phyloP scores from a whole-genome alignment of 2,113 vertebrate genomes.

The Hyperopisus bebe region DNA sequence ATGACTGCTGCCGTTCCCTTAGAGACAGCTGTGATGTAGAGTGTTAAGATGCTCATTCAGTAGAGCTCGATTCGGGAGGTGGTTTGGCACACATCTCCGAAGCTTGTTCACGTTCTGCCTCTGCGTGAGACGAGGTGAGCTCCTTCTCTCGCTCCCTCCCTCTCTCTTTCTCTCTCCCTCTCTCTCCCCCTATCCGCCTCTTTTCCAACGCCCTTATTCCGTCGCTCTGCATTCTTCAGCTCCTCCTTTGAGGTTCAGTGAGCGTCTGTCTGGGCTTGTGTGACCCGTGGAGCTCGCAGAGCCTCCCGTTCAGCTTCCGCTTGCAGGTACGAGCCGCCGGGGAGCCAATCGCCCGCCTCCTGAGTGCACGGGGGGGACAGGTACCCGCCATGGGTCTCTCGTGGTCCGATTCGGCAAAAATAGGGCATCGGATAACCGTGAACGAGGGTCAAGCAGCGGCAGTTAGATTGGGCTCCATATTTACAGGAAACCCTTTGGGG shows the following conservation, averaged over 20 bases:
- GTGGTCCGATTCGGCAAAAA: not conserved
- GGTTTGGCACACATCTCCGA: slow-evolving; percentile 31
- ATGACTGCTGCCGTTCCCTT: slow-evolving; percentile 52
- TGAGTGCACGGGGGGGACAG: not conserved
- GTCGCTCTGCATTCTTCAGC: slow-evolving; percentile 33
- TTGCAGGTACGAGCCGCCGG: not conserved
- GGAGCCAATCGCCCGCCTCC: not conserved
- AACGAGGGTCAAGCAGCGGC: not conserved
- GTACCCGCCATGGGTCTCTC: not conserved
- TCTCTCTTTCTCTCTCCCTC: slow-evolving; percentile 29
- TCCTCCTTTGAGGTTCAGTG: not conserved
- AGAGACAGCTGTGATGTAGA: slow-evolving; percentile 43
- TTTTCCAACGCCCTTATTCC: slow-evolving; percentile 44
- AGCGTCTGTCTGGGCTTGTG: not conserved
- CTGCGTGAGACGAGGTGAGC: slow-evolving; percentile 15
- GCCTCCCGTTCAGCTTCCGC: not conserved
- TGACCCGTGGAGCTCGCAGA: not conserved
- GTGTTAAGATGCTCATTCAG: slow-evolving; percentile 41
- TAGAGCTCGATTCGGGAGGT: slow-evolving; percentile 32
- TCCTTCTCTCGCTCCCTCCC: slow-evolving; percentile 31
- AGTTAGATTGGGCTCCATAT: not conserved
- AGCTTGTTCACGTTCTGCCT: not conserved
- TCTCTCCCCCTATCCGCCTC: slow-evolving; percentile 9
- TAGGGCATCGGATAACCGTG: not conserved
- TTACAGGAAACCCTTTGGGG: not conserved